Conservation (phyloP, 2,797 vertebrate genomes). For the Cossypha heuglini region DNA sequence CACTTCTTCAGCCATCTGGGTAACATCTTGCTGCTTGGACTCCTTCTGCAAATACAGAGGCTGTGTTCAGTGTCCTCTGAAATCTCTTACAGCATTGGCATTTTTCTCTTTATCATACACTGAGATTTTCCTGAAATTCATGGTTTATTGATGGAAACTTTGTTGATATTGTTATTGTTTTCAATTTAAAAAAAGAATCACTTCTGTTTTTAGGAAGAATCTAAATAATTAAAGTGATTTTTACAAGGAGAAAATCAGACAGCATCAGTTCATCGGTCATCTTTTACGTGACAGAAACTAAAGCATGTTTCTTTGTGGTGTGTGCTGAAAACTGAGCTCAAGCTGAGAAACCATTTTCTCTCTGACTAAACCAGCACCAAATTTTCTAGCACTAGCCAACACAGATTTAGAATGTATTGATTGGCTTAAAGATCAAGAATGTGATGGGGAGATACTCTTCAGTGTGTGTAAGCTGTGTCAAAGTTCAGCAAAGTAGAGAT, state of each 20-base stretch:
- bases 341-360: not conserved
- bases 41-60: not conserved
- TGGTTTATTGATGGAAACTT: not conserved
- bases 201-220: not conserved
- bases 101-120: not conserved
- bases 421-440: not conserved
- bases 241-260: not conserved
- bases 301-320: not conserved
- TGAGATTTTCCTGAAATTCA: not conserved
- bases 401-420: not conserved
- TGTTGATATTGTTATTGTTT: not conserved
- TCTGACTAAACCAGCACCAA: not conserved
- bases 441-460: not conserved
- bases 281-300: not conserved
- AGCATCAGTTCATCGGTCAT: not conserved
- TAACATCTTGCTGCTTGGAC: not conserved
- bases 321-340: not conserved
- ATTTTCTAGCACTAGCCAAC: not conserved
- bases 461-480: not conserved
- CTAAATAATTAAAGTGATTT: not conserved
- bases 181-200: not conserved
- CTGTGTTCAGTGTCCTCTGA: not conserved
- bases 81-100: not conserved
- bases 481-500: not conserved
- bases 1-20: not conserved